phyloP scores from a whole-genome alignment of 2,888 invertebrate species.

The Cryptocheilus praepositus region DNA sequence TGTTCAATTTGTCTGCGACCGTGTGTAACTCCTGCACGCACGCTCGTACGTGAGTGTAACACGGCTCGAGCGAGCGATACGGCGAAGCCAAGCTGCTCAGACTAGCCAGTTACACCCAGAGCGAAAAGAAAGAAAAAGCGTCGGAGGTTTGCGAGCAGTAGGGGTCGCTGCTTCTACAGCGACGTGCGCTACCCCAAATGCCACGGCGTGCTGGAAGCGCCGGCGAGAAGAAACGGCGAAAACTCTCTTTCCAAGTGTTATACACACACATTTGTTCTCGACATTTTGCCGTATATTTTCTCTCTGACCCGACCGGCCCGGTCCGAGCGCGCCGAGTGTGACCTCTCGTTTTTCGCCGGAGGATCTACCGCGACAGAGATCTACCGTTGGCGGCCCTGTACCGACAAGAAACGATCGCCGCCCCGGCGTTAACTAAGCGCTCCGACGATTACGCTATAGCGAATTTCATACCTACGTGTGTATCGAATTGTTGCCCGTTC shows the following conservation, averaged over 20 bases:
- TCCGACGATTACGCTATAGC: neutral
- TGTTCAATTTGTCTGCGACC: neutral
- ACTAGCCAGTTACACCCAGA: neutral
- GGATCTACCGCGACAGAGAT: too few relatives aligned
- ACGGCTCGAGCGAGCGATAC: neutral
- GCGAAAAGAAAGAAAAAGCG: neutral
- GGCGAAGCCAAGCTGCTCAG: neutral
- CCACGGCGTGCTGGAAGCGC: neutral
- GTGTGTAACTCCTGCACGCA: neutral
- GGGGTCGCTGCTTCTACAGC: neutral
- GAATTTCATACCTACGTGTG: neutral
- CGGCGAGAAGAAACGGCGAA: conserved; percentile 14
- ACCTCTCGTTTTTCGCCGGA: too few relatives aligned
- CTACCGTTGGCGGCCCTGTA: too few relatives aligned
- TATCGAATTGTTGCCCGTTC: too few relatives aligned
- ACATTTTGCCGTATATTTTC: conserved; percentile 26
- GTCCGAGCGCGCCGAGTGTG: too few relatives aligned
- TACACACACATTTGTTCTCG: conserved; percentile 29
- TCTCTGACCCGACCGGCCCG: conserved; percentile 6
- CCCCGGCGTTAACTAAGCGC: neutral
- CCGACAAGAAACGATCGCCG: too few relatives aligned
- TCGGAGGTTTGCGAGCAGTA: neutral
- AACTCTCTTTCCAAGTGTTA: conserved; percentile 33
- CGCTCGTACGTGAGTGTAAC: neutral
- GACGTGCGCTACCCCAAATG: too few relatives aligned